Percentiles rank a stretch among this genome's conserved stretches.
Evolutionary conservation across 2,113 vertebrate species (phyloP).

Genomic region (Manacus vitellinus): DNA sequence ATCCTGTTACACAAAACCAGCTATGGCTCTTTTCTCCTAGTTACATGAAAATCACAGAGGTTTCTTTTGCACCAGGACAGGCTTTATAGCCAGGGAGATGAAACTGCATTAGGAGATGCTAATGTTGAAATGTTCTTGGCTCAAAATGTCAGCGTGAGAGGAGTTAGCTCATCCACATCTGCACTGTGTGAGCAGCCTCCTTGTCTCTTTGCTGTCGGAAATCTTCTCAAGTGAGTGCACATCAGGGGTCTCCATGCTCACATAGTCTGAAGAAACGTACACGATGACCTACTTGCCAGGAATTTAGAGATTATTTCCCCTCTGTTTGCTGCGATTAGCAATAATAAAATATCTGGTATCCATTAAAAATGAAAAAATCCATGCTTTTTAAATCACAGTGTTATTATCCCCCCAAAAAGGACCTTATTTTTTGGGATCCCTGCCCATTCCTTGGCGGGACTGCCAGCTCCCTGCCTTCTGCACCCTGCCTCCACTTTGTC

Average conservation of each 20-base stretch:
- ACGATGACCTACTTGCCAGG: not conserved
- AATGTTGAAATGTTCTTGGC: slow-evolving; percentile 41
- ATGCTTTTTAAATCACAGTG: not conserved
- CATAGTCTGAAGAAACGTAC: not conserved
- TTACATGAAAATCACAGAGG: not conserved
- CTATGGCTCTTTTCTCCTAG: not conserved
- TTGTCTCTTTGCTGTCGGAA: not conserved
- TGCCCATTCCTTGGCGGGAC: not conserved
- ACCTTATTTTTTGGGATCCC: not conserved
- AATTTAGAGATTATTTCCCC: not conserved
- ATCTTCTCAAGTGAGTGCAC: not conserved
- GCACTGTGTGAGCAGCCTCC: not conserved
- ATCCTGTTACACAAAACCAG: slow-evolving; percentile 13
- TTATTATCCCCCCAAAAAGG: not conserved
- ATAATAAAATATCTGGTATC: not conserved
- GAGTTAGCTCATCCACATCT: slow-evolving; percentile 30
- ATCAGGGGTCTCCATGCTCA: not conserved
- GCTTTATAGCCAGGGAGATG: slow-evolving; percentile 3
- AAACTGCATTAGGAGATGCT: slow-evolving; percentile 15
- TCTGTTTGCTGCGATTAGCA: not conserved
- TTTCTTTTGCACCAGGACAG: not conserved
- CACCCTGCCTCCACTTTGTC: not conserved
- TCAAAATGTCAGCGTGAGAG: not conserved
- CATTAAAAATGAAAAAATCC: not conserved
- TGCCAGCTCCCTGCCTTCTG: not conserved